Evolutionary conservation across 2,888 invertebrate genomes (phyloP), one percentile per base, ranked within the genome.

Genomic region (Nycteola revayana): DNA sequence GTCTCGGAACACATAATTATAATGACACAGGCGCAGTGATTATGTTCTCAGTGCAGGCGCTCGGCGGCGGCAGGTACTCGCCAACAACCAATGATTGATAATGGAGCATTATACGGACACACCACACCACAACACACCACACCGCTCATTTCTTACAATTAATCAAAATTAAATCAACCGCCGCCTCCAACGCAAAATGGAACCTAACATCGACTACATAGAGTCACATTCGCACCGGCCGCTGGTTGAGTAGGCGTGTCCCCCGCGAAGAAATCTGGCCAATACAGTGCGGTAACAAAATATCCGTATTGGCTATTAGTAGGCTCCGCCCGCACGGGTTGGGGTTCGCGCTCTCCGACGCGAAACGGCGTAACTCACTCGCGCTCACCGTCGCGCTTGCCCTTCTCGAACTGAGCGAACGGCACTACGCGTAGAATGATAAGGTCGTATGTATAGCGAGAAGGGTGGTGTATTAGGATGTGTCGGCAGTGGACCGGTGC

Each of bases 251-350:
- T 65, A 70, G 88, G 88, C 88, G 89, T 81, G 79, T 69, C 78
- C 61, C 74, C 72, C 84, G 82, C 75, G 80, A 84, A 83, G 79
- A 78, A 82, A 84, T 88, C 87, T 89, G 86, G 90, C 92, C 91
- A 91, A 91, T 91, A 90, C 84, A 87, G 83, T 82, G 82, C 83
- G 85, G 85, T 88, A 89, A 89, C 86, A 82, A 85, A 85, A 85
- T 82, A 85, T 87, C 86, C 88, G 89, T 78, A 90, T 91, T 90
- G 90, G 91, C 86, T 82, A 89, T 89, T 89, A 89, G 82, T 54
- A 75, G 80, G 83, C 84, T 66, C 80, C 87, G 85, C 82, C 87
- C 75, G 80, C 71, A 70, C 66, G 65, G 62, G 52, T 54, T 49
- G 66, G 70, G 64, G 66, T 46, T 53, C 39, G 42, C 25, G 34